These are phyloP conservation scores for Ammospiza nelsoni DNA, from an alignment of 2,113 vertebrate species.

Conservation along the genomic window DNA sequence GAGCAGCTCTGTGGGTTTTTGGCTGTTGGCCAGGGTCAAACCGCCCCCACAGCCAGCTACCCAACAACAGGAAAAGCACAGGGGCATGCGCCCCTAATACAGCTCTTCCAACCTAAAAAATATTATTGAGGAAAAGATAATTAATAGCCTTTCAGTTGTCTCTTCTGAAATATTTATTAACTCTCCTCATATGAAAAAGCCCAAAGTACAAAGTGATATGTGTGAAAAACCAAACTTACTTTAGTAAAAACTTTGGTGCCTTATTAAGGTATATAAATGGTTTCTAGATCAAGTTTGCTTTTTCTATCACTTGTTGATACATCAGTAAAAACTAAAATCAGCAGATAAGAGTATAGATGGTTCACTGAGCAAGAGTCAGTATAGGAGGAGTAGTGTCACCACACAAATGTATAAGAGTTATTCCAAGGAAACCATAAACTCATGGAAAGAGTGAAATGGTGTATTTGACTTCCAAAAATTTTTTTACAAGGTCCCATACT, in stretches of 20 bases:
- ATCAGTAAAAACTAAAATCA: not conserved
- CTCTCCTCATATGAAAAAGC: not conserved
- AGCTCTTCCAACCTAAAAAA: not conserved
- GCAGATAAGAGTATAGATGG: not conserved
- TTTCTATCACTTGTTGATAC: not conserved
- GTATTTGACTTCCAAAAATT: not conserved
- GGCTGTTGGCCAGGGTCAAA: not conserved
- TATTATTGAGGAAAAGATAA: not conserved
- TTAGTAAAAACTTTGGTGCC: not conserved
- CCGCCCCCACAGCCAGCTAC: not conserved
- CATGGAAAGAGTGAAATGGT: not conserved
- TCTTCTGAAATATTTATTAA: not conserved
- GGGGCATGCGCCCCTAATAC: not conserved
- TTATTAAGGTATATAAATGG: not conserved
- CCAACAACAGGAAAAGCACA: not conserved
- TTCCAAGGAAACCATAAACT: not conserved
- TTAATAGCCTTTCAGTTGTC: not conserved
- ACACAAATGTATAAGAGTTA: not conserved
- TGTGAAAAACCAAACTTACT: not conserved
- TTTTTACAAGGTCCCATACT: not conserved
- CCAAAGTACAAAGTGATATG: accelerated
- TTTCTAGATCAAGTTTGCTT: not conserved
- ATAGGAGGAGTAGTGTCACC: not conserved
- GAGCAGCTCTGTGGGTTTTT: not conserved
- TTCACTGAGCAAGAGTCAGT: not conserved